Base-by-base conservation (phyloP, 2,797 vertebrate species). In the Okamejei kenojei region DNA sequence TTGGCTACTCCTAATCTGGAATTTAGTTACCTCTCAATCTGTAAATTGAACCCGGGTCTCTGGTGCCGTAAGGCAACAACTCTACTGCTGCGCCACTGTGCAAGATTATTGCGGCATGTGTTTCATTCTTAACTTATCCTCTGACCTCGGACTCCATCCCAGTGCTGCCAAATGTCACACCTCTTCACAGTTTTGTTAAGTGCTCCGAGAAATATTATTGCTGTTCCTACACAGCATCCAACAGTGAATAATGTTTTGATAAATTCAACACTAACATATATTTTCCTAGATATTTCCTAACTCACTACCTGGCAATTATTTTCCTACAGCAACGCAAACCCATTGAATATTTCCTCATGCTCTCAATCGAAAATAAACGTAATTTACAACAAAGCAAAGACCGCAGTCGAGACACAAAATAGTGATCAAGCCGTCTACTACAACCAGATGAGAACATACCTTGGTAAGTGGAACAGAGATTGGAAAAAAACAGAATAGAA, bases 381-480 rank as follows among this genome's bases (percentile, higher is more conserved):
- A 76, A 92, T 92, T 76, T 92, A 92, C 73, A 17, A 29, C 38
- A 92, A 76, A 76, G 90, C 10, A 73, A 74, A 74, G 13, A 17
- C 11, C 29, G 68, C 0, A n/a, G 15, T 92, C 0, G 38, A 76
- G 71, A 10, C 0, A 17, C 71, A 92, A 76, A 92, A 54, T 29
- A 58, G 5, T 92, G 90, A 92, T 76, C 1, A 38, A n/a, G 45
- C 3, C 68, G 76, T 15, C 23, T 92, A 92, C 71, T 92, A 92
- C 29, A 92, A 58, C 29, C 90, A 92, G 73, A 92, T 92, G 3
- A 92, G 58, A 21, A 58, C 71, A 26, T 92, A 76, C 26, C 11
- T 92, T 54, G 68, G 90, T 92, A 92, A 92, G 90, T 74, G 73
- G 26, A 45, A 91, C 90, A 29, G 21, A 74, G 10, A 91, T 19